A percentile compares a stretch with the other conserved stretches of the same genome.
phyloP scores from a whole-genome alignment of 2,888 invertebrate species.

The Acrobasis suavella region DNA sequence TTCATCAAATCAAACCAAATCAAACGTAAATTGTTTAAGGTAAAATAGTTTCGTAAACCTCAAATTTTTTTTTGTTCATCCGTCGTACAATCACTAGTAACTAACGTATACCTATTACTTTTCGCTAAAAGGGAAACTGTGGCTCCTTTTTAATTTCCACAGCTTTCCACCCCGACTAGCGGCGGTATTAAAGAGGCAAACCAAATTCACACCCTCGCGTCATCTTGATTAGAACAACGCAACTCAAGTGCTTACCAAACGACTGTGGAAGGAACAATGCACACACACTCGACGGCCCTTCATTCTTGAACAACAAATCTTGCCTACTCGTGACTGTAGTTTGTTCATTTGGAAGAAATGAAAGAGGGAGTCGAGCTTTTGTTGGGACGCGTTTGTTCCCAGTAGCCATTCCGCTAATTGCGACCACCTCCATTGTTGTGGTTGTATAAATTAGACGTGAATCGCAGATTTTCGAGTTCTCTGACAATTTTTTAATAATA shows the following conservation, averaged over 20 bases:
- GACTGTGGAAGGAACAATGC: conserved; percentile 68
- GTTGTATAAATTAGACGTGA: conserved; percentile 70
- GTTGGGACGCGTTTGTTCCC: conserved; percentile 76
- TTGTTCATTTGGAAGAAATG: conserved; percentile 82
- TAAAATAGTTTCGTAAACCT: too few relatives aligned
- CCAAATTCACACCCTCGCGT: conserved; percentile 44
- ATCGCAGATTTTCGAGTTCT: conserved; percentile 57
- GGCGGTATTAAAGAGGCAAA: conserved; percentile 27
- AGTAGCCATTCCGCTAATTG: conserved; percentile 81
- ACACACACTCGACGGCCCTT: conserved; percentile 66
- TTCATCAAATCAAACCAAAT: too few relatives aligned
- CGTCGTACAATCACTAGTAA: too few relatives aligned
- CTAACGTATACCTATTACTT: too few relatives aligned
- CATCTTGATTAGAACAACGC: conserved; percentile 73
- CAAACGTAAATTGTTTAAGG: too few relatives aligned
- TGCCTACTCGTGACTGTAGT: conserved; percentile 71
- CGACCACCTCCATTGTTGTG: conserved; percentile 78
- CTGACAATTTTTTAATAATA: conserved; percentile 53
- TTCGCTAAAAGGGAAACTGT: too few relatives aligned
- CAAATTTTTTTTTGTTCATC: too few relatives aligned
- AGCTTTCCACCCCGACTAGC: neutral
- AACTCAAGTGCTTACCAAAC: conserved; percentile 74
- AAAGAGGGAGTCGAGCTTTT: conserved; percentile 74
- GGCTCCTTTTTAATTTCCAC: too few relatives aligned
- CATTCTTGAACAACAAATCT: conserved; percentile 73